Percentiles rank a stretch among this genome's conserved stretches.
These are phyloP conservation scores for Scyliorhinus canicula DNA, from an alignment of 2,797 vertebrate genomes.

Conservation along the genomic window DNA sequence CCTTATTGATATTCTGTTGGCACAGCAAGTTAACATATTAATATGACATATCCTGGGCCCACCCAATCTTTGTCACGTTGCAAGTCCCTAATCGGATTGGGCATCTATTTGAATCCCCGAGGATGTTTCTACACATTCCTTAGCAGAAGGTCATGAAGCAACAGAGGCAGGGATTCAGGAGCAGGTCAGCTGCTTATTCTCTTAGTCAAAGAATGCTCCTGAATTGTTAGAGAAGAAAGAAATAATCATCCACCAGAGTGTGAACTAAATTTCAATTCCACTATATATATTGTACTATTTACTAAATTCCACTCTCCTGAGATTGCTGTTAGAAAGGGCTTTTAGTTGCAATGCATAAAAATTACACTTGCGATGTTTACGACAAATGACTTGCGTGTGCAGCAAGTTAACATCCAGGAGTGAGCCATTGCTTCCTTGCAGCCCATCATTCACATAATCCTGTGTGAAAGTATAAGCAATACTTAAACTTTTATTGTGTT, in stretches of 20 bases:
- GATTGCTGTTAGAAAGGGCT: neutral
- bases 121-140: neutral
- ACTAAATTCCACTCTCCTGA: neutral
- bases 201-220: neutral
- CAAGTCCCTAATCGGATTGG: neutral
- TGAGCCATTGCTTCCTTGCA: neutral
- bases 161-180: neutral
- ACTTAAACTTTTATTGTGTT: neutral
- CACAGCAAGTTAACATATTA: neutral
- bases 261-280: slow-evolving; percentile 15
- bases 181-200: neutral
- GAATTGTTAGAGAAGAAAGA: neutral
- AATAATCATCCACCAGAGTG: neutral
- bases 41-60: neutral
- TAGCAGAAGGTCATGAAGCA: neutral
- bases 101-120: neutral
- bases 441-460: neutral
- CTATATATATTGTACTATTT: neutral
- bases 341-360: neutral
- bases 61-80: neutral
- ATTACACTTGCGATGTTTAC: neutral
- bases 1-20: slow-evolving; percentile 1
- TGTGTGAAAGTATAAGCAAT: neutral
- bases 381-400: too few relatives aligned
- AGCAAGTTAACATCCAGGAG: neutral